Conservation (phyloP, 2,888 invertebrate genomes). For the Odontomyia ornata region DNA sequence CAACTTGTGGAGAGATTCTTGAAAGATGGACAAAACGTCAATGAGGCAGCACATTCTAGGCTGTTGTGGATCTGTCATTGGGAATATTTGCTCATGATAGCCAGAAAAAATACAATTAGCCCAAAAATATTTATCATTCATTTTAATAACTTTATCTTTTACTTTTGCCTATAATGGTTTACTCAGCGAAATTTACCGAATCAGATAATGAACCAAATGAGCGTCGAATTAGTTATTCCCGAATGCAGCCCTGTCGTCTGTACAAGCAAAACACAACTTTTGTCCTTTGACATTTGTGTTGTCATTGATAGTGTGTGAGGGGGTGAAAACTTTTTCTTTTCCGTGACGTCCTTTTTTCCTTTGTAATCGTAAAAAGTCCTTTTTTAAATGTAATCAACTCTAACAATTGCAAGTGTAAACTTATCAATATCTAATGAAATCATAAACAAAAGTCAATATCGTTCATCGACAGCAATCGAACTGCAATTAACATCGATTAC, state of each 20-base stretch:
- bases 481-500: not conserved
- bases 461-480: not conserved
- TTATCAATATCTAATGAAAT: not conserved
- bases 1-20: slow-evolving; percentile 13
- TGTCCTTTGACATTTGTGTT: slow-evolving; percentile 28
- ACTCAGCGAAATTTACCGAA: too few relatives aligned
- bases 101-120: too few relatives aligned
- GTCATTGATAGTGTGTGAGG: slow-evolving; percentile 4
- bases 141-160: too few relatives aligned
- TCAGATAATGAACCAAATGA: too few relatives aligned
- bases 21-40: not conserved
- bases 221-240: too few relatives aligned
- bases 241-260: not conserved
- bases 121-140: too few relatives aligned
- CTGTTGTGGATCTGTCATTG: too few relatives aligned
- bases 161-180: too few relatives aligned
- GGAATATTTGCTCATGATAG: too few relatives aligned
- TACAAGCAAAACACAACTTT: not conserved
- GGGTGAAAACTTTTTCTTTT: slow-evolving; percentile 9
- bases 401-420: not conserved
- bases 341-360: slow-evolving; percentile 14
- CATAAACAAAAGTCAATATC: not conserved
- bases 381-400: not conserved
- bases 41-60: not conserved
- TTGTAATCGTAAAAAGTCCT: slow-evolving; percentile 4